Conservation (phyloP, 2,797 vertebrate genomes). For the Cossypha caffra region DNA sequence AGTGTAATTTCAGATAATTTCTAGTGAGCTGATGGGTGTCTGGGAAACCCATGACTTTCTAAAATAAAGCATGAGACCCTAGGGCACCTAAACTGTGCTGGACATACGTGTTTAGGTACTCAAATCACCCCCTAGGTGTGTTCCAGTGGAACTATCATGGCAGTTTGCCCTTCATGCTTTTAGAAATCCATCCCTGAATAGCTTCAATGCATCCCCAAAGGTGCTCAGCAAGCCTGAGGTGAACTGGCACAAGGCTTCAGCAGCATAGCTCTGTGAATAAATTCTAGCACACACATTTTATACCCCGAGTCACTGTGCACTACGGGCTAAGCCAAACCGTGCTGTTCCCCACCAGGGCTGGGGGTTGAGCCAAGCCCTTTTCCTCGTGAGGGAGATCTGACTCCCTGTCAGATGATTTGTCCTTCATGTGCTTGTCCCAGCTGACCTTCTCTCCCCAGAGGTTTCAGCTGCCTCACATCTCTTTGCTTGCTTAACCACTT, state of each 20-base stretch:
- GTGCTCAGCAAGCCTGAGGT: neutral
- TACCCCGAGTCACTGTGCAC: fast-evolving
- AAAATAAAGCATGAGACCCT: neutral
- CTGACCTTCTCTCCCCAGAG: neutral
- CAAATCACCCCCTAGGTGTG: neutral
- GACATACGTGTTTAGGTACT: neutral
- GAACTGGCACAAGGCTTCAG: neutral
- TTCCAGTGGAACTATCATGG: neutral
- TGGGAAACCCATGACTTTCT: neutral
- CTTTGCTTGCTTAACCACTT: neutral
- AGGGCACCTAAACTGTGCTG: neutral
- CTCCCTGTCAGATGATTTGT: neutral
- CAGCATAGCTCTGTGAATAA: neutral
- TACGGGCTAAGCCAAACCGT: fast-evolving
- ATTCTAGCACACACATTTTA: neutral
- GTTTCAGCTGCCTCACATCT: neutral
- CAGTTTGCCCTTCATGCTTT: neutral
- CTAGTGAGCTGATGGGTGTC: neutral
- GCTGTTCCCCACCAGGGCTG: neutral
- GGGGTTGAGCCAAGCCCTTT: neutral
- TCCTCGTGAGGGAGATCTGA: neutral
- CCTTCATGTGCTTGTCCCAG: neutral
- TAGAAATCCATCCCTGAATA: neutral
- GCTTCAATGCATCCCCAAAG: neutral
- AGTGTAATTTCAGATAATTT: neutral